Conservation (phyloP, 2,888 invertebrate genomes). For the Coelopa pilipes region DNA sequence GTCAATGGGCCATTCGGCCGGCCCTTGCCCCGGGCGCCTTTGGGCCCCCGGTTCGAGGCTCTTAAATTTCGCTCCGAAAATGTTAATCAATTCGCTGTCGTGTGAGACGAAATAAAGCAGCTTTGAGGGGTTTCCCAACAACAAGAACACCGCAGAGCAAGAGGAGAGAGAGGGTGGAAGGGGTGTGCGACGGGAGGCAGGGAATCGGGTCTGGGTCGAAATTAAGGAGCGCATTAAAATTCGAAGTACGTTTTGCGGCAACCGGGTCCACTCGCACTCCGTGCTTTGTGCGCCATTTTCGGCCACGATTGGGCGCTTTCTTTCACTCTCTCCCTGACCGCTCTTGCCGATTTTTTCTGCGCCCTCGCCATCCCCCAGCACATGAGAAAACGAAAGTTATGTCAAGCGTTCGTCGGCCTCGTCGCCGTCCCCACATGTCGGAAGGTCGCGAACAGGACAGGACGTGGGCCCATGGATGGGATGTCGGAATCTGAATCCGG, state of each 20-base stretch:
- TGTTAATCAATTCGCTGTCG: conserved; percentile 21
- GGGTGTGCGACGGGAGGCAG: not conserved
- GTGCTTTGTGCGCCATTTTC: conserved; percentile 15
- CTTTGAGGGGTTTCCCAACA: not conserved
- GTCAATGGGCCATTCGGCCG: not conserved
- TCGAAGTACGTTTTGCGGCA: conserved; percentile 30
- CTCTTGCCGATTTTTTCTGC: not conserved
- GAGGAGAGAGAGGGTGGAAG: too few relatives aligned
- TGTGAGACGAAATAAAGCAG: not conserved
- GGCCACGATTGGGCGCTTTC: not conserved
- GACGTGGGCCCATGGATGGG: not conserved
- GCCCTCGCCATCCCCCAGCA: not conserved
- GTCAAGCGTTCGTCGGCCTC: conserved; percentile 8
- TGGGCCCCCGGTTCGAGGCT: not conserved
- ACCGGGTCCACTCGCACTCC: conserved; percentile 21
- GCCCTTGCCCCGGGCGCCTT: not conserved
- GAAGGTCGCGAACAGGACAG: not conserved
- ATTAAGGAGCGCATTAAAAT: conserved; percentile 25
- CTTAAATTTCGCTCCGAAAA: conserved; percentile 1
- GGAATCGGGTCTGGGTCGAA: not conserved
- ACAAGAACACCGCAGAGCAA: not conserved
- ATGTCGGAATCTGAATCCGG: conserved; percentile 4
- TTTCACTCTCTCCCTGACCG: not conserved
- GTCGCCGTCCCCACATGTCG: not conserved
- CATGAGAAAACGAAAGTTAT: not conserved